Percentiles rank a stretch among this genome's conserved stretches.
These are phyloP conservation scores for Machaerirhynchus nigripectus DNA, from an alignment of 2,113 vertebrate species.

Conservation along the genomic window DNA sequence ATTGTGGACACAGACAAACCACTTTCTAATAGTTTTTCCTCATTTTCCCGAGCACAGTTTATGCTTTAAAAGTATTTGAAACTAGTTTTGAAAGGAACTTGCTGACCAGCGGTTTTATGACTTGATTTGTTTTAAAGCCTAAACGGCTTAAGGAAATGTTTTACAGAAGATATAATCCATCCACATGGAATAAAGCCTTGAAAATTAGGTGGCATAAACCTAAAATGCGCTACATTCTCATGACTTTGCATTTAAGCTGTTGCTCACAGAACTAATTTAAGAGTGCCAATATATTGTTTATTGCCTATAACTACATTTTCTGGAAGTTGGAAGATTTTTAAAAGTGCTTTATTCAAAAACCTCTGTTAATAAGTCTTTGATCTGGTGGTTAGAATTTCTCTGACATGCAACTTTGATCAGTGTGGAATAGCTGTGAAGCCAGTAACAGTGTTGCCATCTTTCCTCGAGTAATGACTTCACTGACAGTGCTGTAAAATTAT, in stretches of 20 bases:
- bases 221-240: constrained; percentile 24
- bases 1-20: neutral
- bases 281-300: neutral
- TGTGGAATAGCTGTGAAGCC: neutral
- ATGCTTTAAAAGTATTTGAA: constrained; percentile 31
- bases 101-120: constrained; percentile 53
- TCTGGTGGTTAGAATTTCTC: neutral
- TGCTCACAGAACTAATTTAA: constrained; percentile 25
- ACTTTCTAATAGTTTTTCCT: neutral
- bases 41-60: neutral
- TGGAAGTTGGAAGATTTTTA: neutral
- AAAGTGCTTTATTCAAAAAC: neutral
- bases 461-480: neutral
- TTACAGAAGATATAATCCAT: constrained; percentile 42
- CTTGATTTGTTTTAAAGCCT: constrained; percentile 62
- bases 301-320: neutral
- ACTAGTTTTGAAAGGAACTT: constrained; percentile 42
- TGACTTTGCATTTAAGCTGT: constrained; percentile 52
- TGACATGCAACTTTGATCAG: neutral
- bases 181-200: constrained; percentile 40
- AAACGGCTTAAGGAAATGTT: constrained; percentile 53
- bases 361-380: neutral
- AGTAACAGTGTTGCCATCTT: neutral
- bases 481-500: neutral
- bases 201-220: constrained; percentile 53